These are phyloP conservation scores for Manacus vitellinus DNA, from an alignment of 2,113 vertebrate species.

Conservation along the genomic window DNA sequence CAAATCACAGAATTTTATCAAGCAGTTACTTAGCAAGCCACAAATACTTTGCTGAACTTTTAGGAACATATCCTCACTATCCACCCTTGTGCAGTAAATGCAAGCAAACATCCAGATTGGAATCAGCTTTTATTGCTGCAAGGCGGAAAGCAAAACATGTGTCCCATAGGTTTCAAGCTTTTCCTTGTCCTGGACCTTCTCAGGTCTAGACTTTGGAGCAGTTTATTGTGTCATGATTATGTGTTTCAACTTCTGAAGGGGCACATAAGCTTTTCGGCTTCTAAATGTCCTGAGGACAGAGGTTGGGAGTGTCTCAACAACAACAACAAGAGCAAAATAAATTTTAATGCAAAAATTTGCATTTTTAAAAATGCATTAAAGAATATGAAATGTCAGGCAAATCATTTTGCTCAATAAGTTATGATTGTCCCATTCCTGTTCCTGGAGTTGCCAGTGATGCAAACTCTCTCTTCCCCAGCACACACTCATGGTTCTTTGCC, in stretches of 20 bases:
- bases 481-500: background rate
- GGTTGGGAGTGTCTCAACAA: background rate
- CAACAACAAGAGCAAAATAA: background rate
- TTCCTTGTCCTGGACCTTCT: background rate
- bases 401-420: background rate
- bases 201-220: background rate
- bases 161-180: background rate
- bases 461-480: background rate
- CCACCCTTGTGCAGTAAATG: background rate
- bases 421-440: background rate
- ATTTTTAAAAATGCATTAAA: background rate
- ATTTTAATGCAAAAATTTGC: background rate
- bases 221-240: background rate
- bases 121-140: background rate
- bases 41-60: background rate
- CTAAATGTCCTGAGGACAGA: background rate
- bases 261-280: background rate
- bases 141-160: background rate
- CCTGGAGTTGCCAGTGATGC: background rate
- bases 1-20: background rate
- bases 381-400: background rate
- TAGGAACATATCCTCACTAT: fast-evolving
- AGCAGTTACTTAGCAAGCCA: background rate
- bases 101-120: background rate
- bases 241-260: background rate